Conservation (phyloP, 1,140 invertebrate species). For the Magallana gigas region DNA sequence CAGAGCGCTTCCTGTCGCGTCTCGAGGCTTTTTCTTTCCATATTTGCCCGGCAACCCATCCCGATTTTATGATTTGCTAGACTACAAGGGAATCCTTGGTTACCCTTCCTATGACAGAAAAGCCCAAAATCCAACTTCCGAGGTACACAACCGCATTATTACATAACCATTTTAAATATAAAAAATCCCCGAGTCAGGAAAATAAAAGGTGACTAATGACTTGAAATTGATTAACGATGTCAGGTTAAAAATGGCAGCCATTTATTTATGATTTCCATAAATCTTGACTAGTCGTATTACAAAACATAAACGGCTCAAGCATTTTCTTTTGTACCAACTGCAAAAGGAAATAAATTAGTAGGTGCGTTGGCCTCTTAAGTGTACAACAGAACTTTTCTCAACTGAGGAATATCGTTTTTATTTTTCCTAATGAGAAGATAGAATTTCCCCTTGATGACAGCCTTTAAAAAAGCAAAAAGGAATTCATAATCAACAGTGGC, state of each 20-base stretch:
- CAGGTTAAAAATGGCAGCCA: conserved; percentile 23
- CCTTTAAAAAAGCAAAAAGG: too few species aligned
- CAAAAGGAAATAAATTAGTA: conserved; percentile 10
- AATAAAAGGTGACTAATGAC: conserved; percentile 17
- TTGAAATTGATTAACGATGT: conserved; percentile 32
- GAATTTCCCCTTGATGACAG: conserved; percentile 9
- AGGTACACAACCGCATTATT: neutral
- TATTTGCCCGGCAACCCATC: conserved; percentile 17
- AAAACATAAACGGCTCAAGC: neutral
- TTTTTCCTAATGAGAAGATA: conserved; percentile 25
- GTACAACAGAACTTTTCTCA: neutral
- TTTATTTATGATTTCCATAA: conserved; percentile 30
- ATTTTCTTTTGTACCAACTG: neutral
- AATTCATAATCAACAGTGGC: too few species aligned
- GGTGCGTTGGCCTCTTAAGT: neutral
- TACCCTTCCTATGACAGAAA: neutral
- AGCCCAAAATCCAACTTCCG: neutral
- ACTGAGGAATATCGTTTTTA: neutral
- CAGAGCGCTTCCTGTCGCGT: conserved; percentile 1
- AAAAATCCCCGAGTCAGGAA: neutral
- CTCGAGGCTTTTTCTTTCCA: neutral
- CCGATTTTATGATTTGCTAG: neutral
- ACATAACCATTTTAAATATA: neutral
- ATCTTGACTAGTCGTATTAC: conserved; percentile 4
- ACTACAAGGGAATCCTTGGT: neutral